Conservation (phyloP, 2,113 vertebrate genomes). For the Chaetodon auriga region DNA sequence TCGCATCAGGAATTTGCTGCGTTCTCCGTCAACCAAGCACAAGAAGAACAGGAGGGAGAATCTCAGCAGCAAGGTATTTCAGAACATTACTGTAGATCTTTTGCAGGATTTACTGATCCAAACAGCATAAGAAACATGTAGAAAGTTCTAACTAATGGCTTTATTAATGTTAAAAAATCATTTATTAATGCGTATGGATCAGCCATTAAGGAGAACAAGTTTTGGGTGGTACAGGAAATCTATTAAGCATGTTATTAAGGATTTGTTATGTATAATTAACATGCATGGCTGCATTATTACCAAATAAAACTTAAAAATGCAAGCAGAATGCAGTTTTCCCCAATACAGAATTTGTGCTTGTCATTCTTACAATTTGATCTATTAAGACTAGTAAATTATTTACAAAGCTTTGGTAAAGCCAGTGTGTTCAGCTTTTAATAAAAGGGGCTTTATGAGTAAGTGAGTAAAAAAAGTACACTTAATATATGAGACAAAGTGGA, state of each 20-base stretch:
- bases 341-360: background rate
- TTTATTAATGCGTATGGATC: background rate
- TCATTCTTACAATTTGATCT: background rate
- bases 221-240: background rate
- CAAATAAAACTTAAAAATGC: background rate
- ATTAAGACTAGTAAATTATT: background rate
- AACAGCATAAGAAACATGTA: background rate
- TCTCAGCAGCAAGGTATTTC: conserved; percentile 66
- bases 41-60: conserved; percentile 60
- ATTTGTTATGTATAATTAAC: background rate
- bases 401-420: background rate
- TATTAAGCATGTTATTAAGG: background rate
- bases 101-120: background rate
- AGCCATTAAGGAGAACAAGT: background rate
- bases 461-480: background rate
- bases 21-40: conserved; percentile 71
- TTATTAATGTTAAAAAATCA: background rate
- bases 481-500: background rate
- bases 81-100: too few species aligned
- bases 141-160: background rate
- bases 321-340: background rate
- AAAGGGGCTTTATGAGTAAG: background rate
- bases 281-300: background rate
- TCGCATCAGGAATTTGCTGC: conserved; percentile 79
- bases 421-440: background rate